Evolutionary conservation across 2,797 vertebrate species (phyloP).

Genomic region (Muscicapa striata): DNA sequence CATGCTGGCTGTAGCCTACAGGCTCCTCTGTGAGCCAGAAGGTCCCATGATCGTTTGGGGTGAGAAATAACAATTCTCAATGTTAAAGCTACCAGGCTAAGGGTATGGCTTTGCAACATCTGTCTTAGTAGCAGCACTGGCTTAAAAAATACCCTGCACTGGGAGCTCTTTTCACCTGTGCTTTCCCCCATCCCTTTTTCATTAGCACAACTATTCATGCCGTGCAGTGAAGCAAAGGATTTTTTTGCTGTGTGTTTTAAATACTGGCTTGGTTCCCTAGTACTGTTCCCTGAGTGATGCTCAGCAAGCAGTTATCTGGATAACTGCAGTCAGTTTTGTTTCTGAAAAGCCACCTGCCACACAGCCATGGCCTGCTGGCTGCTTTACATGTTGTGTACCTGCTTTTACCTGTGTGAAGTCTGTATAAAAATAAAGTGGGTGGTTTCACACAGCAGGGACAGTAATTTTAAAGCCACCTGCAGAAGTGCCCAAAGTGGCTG

Average conservation of each 20-base stretch:
- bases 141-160: neutral
- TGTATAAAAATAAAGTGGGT: neutral
- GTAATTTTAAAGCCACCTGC: neutral
- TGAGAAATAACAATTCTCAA: constrained; percentile 13
- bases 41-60: constrained; percentile 60
- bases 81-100: neutral
- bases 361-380: neutral
- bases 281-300: fast-evolving
- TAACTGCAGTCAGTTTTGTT: neutral
- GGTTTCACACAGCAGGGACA: fast-evolving
- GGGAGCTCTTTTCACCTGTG: neutral
- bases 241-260: neutral
- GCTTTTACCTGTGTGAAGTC: neutral
- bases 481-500: neutral
- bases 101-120: neutral
- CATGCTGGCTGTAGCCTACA: constrained; percentile 45
- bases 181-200: neutral
- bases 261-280: neutral
- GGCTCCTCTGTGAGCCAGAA: constrained; percentile 65
- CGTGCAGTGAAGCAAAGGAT: neutral
- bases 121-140: neutral
- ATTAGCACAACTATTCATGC: neutral
- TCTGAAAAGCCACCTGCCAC: neutral
- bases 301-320: neutral
- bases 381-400: neutral